phyloP scores from a whole-genome alignment of 2,888 invertebrate genomes.

The Teinopalpus imperialis region DNA sequence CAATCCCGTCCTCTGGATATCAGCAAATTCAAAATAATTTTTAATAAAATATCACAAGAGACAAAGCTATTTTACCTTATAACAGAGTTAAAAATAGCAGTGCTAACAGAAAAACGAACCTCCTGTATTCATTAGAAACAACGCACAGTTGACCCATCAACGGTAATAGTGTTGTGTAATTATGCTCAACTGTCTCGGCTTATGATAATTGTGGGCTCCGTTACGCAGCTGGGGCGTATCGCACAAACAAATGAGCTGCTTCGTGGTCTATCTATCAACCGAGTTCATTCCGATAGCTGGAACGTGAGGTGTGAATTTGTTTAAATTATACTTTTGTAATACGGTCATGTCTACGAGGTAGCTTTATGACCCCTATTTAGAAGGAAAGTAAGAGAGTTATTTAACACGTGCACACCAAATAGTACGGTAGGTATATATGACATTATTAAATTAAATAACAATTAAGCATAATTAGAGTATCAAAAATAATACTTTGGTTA shows the following conservation, averaged over 20 bases:
- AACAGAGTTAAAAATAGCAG: slow-evolving; percentile 1
- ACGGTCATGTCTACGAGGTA: too few species aligned
- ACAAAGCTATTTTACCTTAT: too few species aligned
- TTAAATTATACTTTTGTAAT: neutral
- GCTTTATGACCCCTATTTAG: too few species aligned
- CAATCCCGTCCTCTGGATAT: too few species aligned
- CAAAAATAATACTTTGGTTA: too few species aligned
- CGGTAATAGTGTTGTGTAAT: slow-evolving; percentile 14
- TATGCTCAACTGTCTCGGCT: slow-evolving; percentile 14
- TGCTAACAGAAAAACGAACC: neutral
- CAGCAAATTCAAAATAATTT: too few species aligned
- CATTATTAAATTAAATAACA: too few species aligned
- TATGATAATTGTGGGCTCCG: slow-evolving; percentile 17
- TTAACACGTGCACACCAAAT: too few species aligned
- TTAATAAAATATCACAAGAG: too few species aligned
- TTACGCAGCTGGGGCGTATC: slow-evolving; percentile 23
- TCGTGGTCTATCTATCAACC: slow-evolving; percentile 20
- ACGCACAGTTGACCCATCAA: slow-evolving; percentile 14
- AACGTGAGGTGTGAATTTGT: neutral
- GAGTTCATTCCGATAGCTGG: neutral
- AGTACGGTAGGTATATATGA: too few species aligned
- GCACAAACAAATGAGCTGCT: slow-evolving; percentile 21
- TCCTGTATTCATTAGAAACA: slow-evolving; percentile 1
- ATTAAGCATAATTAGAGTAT: too few species aligned
- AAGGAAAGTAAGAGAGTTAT: too few species aligned